Conservation (phyloP, 2,888 invertebrate species). For the Unio pictorum region DNA sequence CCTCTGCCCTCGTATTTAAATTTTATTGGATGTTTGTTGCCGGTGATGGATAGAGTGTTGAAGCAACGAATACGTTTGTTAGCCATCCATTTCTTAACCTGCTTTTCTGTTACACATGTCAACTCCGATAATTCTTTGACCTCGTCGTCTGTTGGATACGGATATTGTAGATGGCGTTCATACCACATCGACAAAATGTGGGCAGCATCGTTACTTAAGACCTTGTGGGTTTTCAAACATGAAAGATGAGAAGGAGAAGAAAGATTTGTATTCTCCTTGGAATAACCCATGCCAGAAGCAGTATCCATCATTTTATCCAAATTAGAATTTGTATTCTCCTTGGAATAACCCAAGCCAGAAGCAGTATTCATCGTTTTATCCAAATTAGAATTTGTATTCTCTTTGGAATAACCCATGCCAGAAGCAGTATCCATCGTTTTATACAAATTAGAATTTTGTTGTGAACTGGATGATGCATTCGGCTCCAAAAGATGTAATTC, state of each 20-base stretch:
- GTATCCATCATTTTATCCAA: no score
- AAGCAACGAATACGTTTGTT: constrained; percentile 51
- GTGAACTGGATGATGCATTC: no score
- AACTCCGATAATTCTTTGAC: constrained; percentile 42
- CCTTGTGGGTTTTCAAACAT: constrained; percentile 26
- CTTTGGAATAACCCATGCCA: no score
- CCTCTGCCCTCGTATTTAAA: constrained; percentile 46
- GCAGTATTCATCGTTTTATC: no score
- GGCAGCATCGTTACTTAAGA: constrained; percentile 38
- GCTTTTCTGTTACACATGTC: constrained; percentile 49
- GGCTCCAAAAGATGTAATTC: no score
- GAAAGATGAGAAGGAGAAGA: background rate
- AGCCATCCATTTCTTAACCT: constrained; percentile 47
- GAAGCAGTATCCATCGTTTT: no score
- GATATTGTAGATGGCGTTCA: constrained; percentile 55
- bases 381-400: no score
- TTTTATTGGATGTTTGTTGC: constrained; percentile 62
- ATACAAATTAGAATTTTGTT: no score
- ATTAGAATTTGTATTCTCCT: no score
- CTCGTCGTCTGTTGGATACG: constrained; percentile 58
- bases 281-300: no score
- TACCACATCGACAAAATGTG: constrained; percentile 55
- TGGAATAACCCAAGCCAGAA: no score
- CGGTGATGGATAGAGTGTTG: constrained; percentile 64
- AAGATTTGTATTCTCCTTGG: no score